Evolutionary conservation across 2,888 invertebrate species (phyloP).

Genomic region (Frankliniella intonsa): DNA sequence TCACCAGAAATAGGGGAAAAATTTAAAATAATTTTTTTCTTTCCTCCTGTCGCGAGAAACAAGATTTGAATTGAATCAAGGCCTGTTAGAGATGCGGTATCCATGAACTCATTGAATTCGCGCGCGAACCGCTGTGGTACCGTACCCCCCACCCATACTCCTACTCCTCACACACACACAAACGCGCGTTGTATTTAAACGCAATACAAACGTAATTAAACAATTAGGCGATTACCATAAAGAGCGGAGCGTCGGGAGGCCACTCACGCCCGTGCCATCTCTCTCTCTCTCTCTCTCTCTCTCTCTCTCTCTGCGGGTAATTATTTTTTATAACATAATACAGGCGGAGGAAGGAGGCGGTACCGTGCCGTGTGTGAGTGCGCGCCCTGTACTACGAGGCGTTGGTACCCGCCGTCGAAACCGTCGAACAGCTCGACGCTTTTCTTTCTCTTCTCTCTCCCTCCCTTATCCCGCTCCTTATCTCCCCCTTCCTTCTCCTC

Average conservation of each 20-base stretch:
- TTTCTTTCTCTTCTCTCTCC: background rate
- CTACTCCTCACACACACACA: too few species aligned
- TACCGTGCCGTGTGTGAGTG: background rate
- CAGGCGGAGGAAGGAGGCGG: background rate
- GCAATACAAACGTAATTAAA: constrained; percentile 27
- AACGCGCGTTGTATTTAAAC: constrained; percentile 11
- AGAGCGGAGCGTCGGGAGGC: background rate
- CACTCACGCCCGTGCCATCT: background rate
- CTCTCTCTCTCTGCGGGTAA: background rate
- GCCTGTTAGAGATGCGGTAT: too few species aligned
- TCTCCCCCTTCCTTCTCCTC: background rate
- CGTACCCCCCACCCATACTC: background rate
- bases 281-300: background rate
- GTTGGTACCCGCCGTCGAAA: background rate
- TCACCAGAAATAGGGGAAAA: too few species aligned
- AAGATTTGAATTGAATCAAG: too few species aligned
- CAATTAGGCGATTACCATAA: constrained; percentile 23
- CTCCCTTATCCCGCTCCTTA: background rate
- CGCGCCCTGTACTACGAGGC: background rate
- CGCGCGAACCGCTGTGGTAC: background rate
- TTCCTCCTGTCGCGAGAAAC: too few species aligned
- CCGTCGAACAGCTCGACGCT: background rate
- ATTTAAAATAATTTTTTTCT: too few species aligned
- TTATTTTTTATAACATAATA: constrained; percentile 27
- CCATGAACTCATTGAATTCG: constrained; percentile 4